Evolutionary conservation across 2,888 invertebrate genomes (phyloP).

Genomic region (Drosophila recens): DNA sequence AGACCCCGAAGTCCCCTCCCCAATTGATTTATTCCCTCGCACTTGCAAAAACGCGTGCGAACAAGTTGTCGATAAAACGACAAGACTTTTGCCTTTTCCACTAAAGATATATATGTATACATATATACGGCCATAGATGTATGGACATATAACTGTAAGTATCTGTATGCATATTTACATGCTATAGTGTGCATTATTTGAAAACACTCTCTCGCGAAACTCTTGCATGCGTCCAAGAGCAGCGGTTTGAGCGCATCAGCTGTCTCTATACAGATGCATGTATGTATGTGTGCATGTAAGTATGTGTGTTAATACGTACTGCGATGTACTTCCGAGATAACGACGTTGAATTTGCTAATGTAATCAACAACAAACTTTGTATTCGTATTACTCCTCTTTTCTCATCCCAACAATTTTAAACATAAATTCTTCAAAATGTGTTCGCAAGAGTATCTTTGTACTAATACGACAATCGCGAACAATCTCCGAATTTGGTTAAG

Average conservation of each 20-base stretch:
- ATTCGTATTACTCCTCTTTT: slow-evolving; percentile 8
- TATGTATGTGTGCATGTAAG: slow-evolving; percentile 1
- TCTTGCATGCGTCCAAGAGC: slow-evolving; percentile 20
- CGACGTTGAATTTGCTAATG: slow-evolving; percentile 11
- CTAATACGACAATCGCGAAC: too few species aligned
- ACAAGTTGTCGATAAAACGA: slow-evolving; percentile 60
- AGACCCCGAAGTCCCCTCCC: slow-evolving; percentile 1
- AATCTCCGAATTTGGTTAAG: too few species aligned
- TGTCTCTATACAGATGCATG: neutral
- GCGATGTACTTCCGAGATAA: slow-evolving; percentile 1
- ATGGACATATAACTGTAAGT: neutral
- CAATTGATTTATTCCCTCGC: slow-evolving; percentile 44
- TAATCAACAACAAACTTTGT: slow-evolving; percentile 35
- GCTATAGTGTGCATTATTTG: neutral
- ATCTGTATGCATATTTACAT: slow-evolving; percentile 2
- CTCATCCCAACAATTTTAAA: neutral
- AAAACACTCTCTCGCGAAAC: slow-evolving; percentile 9
- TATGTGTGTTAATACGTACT: slow-evolving; percentile 4
- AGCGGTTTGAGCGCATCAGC: slow-evolving; percentile 27
- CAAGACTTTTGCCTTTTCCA: slow-evolving; percentile 39
- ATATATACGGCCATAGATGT: slow-evolving; percentile 2
- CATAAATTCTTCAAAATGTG: too few species aligned
- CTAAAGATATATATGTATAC: slow-evolving; percentile 10
- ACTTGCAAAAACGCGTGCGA: slow-evolving; percentile 38
- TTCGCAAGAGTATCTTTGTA: too few species aligned